Evolutionary conservation across 2,888 invertebrate species (phyloP).

Genomic region (Oxystoma pomonae): DNA sequence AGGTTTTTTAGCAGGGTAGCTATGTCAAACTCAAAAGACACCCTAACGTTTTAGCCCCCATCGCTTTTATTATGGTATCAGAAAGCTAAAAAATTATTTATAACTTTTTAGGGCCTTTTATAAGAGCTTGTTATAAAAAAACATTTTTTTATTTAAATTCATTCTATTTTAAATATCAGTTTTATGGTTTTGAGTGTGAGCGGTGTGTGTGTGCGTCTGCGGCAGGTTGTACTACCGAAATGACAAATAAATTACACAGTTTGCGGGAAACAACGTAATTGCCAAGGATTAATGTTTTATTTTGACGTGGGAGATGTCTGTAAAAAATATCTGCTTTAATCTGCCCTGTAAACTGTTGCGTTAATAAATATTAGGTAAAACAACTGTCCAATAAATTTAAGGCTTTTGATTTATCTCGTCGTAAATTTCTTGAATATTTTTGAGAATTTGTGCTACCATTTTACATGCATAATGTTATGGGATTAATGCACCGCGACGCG

Average conservation of each 20-base stretch:
- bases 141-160: too few relatives aligned
- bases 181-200: too few relatives aligned
- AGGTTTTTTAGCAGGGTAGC: too few relatives aligned
- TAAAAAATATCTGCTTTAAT: conserved; percentile 28
- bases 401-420: background rate
- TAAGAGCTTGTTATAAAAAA: too few relatives aligned
- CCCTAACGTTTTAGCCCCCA: too few relatives aligned
- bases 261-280: conserved; percentile 34
- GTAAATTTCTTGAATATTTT: background rate
- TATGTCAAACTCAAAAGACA: too few relatives aligned
- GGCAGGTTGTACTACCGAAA: conserved; percentile 13
- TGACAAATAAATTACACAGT: conserved; percentile 36
- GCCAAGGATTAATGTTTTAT: conserved; percentile 35
- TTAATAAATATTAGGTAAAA: background rate
- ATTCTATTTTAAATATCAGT: background rate
- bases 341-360: background rate
- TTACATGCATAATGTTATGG: too few relatives aligned
- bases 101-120: too few relatives aligned
- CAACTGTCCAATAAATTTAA: background rate
- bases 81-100: too few relatives aligned
- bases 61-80: too few relatives aligned
- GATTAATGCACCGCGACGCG: too few relatives aligned
- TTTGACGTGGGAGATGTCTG: conserved; percentile 39
- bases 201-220: background rate
- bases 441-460: background rate